phyloP scores from a whole-genome alignment of 2,797 vertebrate genomes.

The Sebastolobus alascanus region DNA sequence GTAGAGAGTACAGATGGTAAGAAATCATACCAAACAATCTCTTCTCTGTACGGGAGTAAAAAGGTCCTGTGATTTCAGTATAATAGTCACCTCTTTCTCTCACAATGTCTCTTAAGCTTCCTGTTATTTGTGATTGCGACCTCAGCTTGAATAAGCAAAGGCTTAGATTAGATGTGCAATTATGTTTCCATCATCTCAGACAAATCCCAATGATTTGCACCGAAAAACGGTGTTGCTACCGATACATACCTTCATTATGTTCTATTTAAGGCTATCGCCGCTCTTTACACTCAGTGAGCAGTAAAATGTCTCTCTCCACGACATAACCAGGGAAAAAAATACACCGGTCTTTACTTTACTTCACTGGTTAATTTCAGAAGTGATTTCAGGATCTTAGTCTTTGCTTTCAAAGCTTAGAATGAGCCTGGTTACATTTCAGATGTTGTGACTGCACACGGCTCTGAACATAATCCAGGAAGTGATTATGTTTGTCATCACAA shows the following conservation, averaged over 20 bases:
- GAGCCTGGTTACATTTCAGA: background rate
- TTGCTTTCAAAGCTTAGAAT: background rate
- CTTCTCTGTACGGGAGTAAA: background rate
- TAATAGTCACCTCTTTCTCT: background rate
- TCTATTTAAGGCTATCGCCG: background rate
- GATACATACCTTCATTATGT: background rate
- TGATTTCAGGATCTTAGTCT: background rate
- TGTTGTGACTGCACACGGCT: background rate
- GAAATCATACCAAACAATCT: background rate
- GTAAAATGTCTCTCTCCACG: background rate
- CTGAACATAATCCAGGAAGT: background rate
- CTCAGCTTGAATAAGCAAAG: background rate
- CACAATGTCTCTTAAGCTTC: background rate
- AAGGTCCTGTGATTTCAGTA: background rate
- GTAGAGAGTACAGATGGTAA: background rate
- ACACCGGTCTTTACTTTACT: background rate
- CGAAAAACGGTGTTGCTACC: background rate
- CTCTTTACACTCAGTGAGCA: background rate
- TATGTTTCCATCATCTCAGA: background rate
- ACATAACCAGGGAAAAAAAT: background rate
- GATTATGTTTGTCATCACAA: background rate
- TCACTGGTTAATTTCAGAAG: background rate
- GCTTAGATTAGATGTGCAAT: conserved; percentile 1
- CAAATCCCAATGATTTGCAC: conserved; percentile 1
- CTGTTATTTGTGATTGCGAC: conserved; percentile 27